These are phyloP conservation scores for Myathropa florea DNA, from an alignment of 2,888 invertebrate species.

Conservation along the genomic window DNA sequence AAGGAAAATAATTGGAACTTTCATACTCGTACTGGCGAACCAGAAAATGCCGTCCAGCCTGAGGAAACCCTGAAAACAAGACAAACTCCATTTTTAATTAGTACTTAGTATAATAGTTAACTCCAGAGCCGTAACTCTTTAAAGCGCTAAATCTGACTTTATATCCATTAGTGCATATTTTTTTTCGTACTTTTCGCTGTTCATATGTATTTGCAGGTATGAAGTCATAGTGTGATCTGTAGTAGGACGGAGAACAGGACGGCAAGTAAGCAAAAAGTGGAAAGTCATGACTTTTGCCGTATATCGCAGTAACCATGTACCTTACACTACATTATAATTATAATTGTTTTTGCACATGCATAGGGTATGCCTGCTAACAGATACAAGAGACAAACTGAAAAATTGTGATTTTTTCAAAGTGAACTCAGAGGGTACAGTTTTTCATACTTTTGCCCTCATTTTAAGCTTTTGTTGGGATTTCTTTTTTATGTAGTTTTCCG, in stretches of 20 bases:
- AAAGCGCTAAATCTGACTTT: slow-evolving; percentile 33
- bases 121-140: slow-evolving; percentile 7
- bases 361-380: slow-evolving; percentile 5
- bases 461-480: too few species aligned
- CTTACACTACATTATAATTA: not conserved
- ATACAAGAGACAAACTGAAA: not conserved
- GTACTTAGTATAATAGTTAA: slow-evolving; percentile 4
- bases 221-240: slow-evolving; percentile 15
- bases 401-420: too few species aligned
- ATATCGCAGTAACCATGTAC: slow-evolving; percentile 15
- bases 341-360: slow-evolving; percentile 1
- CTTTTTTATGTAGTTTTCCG: too few species aligned
- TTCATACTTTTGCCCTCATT: too few species aligned
- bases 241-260: not conserved
- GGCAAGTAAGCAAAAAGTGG: not conserved
- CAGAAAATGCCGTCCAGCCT: not conserved
- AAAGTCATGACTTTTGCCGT: slow-evolving; percentile 43
- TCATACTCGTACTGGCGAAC: slow-evolving; percentile 12
- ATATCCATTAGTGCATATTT: slow-evolving; percentile 19
- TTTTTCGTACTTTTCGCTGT: slow-evolving; percentile 11
- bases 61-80: slow-evolving; percentile 38
- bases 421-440: too few species aligned
- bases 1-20: slow-evolving; percentile 23
- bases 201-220: not conserved
- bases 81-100: slow-evolving; percentile 54